These are phyloP conservation scores for Lordiphosa fenestrarum DNA, from an alignment of 2,888 invertebrate genomes.

Conservation along the genomic window DNA sequence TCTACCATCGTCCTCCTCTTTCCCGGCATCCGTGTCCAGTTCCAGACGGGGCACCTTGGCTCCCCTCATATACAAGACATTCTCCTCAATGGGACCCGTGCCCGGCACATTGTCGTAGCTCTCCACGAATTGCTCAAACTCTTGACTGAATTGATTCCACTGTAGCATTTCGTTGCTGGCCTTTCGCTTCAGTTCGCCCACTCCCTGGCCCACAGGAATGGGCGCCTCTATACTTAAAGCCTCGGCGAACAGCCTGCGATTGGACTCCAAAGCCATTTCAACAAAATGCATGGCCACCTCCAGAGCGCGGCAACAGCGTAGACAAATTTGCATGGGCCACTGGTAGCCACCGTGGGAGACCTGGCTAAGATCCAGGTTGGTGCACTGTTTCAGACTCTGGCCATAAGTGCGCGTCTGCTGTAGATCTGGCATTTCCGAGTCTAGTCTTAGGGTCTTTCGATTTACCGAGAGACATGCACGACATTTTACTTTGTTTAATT, in stretches of 20 bases:
- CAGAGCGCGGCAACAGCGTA: constrained; percentile 71
- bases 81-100: constrained; percentile 62
- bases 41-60: constrained; percentile 60
- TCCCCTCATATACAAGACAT: constrained; percentile 65
- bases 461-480: constrained; percentile 64
- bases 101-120: constrained; percentile 53
- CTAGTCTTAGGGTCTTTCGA: constrained; percentile 54
- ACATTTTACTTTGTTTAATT: constrained; percentile 57
- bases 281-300: constrained; percentile 73
- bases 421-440: constrained; percentile 52
- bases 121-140: constrained; percentile 62
- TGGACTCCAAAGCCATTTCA: constrained; percentile 57
- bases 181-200: constrained; percentile 59
- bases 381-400: constrained; percentile 53
- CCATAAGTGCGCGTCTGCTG: constrained; percentile 54
- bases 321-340: constrained; percentile 68
- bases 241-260: constrained; percentile 49
- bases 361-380: constrained; percentile 34
- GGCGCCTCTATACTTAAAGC: constrained; percentile 42
- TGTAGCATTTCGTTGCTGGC: constrained; percentile 54
- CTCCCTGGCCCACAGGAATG: constrained; percentile 3
- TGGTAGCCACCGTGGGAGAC: constrained; percentile 40
- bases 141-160: constrained; percentile 68
- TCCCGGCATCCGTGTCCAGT: constrained; percentile 42
- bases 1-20: constrained; percentile 62